These are phyloP conservation scores for Drosophila aff. DNA, from an alignment of 1,140 invertebrate species.

Conservation along the genomic window DNA sequence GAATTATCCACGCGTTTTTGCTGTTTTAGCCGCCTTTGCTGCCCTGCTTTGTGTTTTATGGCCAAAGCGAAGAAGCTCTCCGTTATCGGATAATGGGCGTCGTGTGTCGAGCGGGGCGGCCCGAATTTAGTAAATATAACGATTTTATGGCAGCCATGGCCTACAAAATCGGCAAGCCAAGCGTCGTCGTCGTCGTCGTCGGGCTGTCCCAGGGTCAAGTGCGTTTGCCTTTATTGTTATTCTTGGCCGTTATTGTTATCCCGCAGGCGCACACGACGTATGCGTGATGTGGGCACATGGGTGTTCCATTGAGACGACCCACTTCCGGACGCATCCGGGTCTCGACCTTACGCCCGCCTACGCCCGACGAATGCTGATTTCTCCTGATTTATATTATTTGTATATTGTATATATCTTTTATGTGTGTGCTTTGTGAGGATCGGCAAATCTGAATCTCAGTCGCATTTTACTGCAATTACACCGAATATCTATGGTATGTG, in stretches of 20 bases:
- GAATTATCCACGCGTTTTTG: constrained; percentile 15
- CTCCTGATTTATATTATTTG: constrained; percentile 9
- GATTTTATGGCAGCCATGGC: constrained; percentile 46
- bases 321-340: constrained; percentile 39
- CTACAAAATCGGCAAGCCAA: constrained; percentile 40
- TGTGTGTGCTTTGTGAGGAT: constrained; percentile 7
- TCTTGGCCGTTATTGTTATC: constrained; percentile 28
- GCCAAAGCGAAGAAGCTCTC: constrained; percentile 25
- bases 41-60: constrained; percentile 27
- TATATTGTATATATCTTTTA: not conserved
- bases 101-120: constrained; percentile 26
- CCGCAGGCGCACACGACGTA: constrained; percentile 62
- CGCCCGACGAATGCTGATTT: constrained; percentile 40
- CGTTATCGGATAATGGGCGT: constrained; percentile 40
- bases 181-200: constrained; percentile 2
- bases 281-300: constrained; percentile 50
- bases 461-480: constrained; percentile 38
- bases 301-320: constrained; percentile 45
- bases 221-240: constrained; percentile 31
- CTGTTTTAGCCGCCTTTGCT: constrained; percentile 20
- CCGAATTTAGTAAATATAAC: constrained; percentile 26
- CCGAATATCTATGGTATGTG: constrained; percentile 6
- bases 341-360: constrained; percentile 31
- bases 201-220: constrained; percentile 41
- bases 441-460: constrained; percentile 19